Conservation (phyloP, 2,113 vertebrate species). For the Conger conger region DNA sequence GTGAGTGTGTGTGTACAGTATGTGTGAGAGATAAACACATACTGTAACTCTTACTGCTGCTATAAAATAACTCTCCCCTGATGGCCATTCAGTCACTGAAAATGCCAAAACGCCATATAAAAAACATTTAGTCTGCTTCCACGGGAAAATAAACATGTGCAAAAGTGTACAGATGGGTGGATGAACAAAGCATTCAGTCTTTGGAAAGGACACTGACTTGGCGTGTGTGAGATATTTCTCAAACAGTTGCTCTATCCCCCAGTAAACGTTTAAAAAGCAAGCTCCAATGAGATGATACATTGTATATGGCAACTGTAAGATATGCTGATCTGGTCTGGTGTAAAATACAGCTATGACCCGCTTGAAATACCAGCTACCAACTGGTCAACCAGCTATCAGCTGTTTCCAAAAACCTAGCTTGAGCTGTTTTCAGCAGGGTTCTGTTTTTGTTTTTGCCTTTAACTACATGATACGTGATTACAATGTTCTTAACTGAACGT, state of each 20-base stretch:
- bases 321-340: no score
- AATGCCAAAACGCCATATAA: background rate
- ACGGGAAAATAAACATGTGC: background rate
- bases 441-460: no score
- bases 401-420: no score
- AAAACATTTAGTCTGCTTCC: background rate
- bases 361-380: no score
- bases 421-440: no score
- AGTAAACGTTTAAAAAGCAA: background rate
- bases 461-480: no score
- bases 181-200: no score
- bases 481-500: no score
- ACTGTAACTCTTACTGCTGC: background rate
- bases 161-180: background rate
- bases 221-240: background rate
- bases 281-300: background rate
- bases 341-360: no score
- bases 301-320: background rate
- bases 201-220: background rate
- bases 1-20: constrained; percentile 30
- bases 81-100: background rate
- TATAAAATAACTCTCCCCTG: background rate
- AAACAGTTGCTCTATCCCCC: background rate
- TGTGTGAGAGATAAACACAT: constrained; percentile 26
- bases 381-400: no score